Evolutionary conservation across 1,140 invertebrate genomes (phyloP), one percentile per base, ranked within the genome.

Genomic region (Megalonaias nervosa): DNA sequence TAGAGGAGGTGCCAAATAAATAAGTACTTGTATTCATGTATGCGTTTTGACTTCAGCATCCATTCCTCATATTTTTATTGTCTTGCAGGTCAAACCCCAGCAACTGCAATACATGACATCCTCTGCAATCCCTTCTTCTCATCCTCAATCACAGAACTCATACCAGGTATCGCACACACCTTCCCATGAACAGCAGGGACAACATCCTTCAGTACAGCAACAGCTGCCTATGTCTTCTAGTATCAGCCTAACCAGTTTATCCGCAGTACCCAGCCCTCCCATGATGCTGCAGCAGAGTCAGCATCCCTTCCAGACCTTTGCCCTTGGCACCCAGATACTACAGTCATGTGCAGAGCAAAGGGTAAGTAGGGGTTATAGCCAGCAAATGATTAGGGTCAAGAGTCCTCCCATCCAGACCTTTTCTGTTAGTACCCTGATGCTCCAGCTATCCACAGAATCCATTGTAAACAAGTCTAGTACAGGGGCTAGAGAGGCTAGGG

Each of bases 81-180:
- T 23, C 67, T 81, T 81, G 26, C 75, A 90, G 89, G 94, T 95
- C 84, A 95, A 95, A 91, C 94, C 94, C 80, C 94, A 94, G 86
- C 94, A 94, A 88, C 64, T 89, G 23, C 88, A 87, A 59, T 83
- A 91, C 91, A 57, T 23, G 65, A 31, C 83, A 84, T 61, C 58
- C 9, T 67, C 23, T 75, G 55, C 74, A 62, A 38, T 26, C 67
- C 6, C 62, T 64, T 72, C 68, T 65, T 21, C 73, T 70, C 56
- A n/a, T 70, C 11, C 64, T 68, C 56, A 70, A 60, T 31, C 68
- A 69, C 14, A 80, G 64, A 65, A 66, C 78, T 48, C 69, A 57
- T 57, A 68, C 62, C 11, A 17, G 48, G 17, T 71, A 67, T 48
- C 62, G 64, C 14, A 80, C 75, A 61, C 60, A 71, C 6, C 62